Base-by-base conservation (phyloP, 1,140 invertebrate species). In the Drusus annulatus region DNA sequence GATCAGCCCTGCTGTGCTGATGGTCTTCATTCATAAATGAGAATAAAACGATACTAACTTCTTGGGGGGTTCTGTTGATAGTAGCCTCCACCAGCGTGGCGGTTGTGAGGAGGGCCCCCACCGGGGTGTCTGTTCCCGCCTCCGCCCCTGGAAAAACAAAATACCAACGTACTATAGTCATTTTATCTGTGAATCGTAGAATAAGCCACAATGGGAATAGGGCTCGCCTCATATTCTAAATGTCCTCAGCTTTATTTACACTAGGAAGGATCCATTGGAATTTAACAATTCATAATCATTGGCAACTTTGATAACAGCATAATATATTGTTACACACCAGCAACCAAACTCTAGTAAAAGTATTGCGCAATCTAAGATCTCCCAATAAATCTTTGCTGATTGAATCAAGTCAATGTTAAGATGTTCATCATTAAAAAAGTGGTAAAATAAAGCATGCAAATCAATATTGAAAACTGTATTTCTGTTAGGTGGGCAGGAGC, bases 31-130 rank as follows among this genome's bases (percentile, higher is more conserved):
- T n/a, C n/a, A n/a, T n/a, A n/a, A 28, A 28, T 28, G 25, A 28
- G 31, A 7, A 7, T 36, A 6, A 36, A 6, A 36, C 8, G 31
- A 23, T 68, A 80, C 81, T 79, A 17, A 83, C 81, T 81, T 69
- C 81, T 80, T 17, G 69, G 31, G 25, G 60, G 31, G 74, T 80
- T 83, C 54, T 78, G 81, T 23, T 80, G 71, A 54, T 83, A 80
- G 63, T 83, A 83, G 10, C 75, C 75, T 8, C 50, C 60, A 10
- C 78, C 51, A 6, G 50, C 65, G 79, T 71, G 79, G 45, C 19
- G 58, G 6, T 56, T 76, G 71, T 74, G 81, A 16, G 36, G 54
- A 1, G 76, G 76, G 15, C 79, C 79, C 6, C 73, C 76, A 50
- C 74, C 75, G 6, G 81, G 74, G 52, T 83, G 81, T 3, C 81